Evolutionary conservation across 2,113 vertebrate genomes (phyloP).

Genomic region (Tupaia tana): DNA sequence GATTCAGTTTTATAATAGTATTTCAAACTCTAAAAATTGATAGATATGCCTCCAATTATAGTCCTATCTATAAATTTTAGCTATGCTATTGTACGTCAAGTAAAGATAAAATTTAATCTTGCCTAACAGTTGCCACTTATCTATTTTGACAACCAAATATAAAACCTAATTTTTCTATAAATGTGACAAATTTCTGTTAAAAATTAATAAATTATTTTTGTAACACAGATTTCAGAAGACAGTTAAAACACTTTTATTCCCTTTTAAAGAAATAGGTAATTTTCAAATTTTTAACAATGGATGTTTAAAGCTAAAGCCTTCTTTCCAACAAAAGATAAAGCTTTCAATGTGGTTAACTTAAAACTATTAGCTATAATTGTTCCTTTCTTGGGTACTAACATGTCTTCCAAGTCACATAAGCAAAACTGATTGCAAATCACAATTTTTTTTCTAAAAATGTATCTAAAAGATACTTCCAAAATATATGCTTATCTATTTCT

Average conservation of each 20-base stretch:
- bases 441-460: background rate
- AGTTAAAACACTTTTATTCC: constrained; percentile 18
- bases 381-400: background rate
- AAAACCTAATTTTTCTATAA: constrained; percentile 41
- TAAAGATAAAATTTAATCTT: constrained; percentile 60
- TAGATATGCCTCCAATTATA: background rate
- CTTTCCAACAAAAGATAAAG: background rate
- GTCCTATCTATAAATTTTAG: constrained; percentile 19
- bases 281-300: constrained; percentile 12
- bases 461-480: background rate
- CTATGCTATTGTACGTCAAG: background rate
- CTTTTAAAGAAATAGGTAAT: background rate
- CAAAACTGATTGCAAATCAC: background rate
- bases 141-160: constrained; percentile 19
- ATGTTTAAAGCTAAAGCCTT: background rate
- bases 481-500: background rate
- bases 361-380: background rate
- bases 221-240: constrained; percentile 41
- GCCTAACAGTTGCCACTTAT: background rate
- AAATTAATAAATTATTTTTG: constrained; percentile 26
- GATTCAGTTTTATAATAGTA: background rate
- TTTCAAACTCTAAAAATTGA: constrained; percentile 33
- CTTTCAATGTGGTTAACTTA: background rate
- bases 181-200: constrained; percentile 6
- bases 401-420: background rate